Base-by-base conservation (phyloP, 2,888 invertebrate species). In the Harpagoxenus sublaevis region DNA sequence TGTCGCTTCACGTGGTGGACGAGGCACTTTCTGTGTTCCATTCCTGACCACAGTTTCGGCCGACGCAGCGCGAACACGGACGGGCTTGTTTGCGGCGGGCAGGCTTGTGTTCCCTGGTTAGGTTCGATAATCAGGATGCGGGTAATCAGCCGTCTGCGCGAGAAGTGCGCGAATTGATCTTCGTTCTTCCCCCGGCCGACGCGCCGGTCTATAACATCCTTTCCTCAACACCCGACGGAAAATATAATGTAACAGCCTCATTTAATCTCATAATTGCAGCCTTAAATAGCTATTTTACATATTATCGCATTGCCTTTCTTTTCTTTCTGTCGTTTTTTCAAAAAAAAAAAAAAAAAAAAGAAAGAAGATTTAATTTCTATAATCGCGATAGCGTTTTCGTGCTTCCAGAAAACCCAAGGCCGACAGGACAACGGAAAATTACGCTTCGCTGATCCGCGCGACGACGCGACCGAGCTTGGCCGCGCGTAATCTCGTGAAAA, bases 121-220 rank as follows among this genome's bases (percentile, higher is more conserved):
- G 53, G 81, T 81, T 81, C 84, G 63, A 81, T 86, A 86, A 86
- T 84, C 86, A 84, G 86, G 86, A 86, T 86, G 85, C 78, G 81
- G 65, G 63, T 85, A 86, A 86, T 86, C 85, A 81, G 84, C 66
- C 28, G 79, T 79, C 66, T 78, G 68, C 51, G 55, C 48, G 35
- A 83, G 55, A 55, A 78, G 71, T 62, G 83, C 83, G 9, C 79
- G 79, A 68, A 66, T 71, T 79, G 81, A 78, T 84, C 63, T 55
- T 66, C 62, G 65, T 84, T 84, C 84, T 87, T 74, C 85, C 73
- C 71, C 84, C 60, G 60, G 48, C 35, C 79, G 48, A 60, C 23
- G 60, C 23, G 48, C 70, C 45, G 23, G 23, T 31, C 60, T 8
- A 15, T 28, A 42, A 53, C 35, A 71, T 60, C 60, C 79, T 81